Evolutionary conservation across 1,140 invertebrate genomes (phyloP).

Genomic region (Adelges cooleyi): DNA sequence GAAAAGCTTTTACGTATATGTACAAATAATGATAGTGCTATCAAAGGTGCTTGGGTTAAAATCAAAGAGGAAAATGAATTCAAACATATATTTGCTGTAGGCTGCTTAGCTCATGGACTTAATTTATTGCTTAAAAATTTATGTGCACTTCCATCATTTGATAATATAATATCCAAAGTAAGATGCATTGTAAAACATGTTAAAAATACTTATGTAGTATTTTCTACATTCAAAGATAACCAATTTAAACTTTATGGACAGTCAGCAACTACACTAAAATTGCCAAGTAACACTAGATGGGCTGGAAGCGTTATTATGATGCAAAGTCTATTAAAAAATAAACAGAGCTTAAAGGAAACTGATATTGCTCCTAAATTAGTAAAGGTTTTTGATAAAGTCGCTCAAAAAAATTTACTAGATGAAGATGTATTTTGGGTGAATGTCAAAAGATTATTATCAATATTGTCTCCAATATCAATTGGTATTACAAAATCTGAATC

Average conservation of each 20-base stretch:
- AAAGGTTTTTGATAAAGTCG: background rate
- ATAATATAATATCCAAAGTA: background rate
- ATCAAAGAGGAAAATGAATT: background rate
- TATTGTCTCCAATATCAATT: background rate
- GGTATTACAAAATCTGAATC: background rate
- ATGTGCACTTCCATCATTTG: background rate
- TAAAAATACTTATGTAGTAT: background rate
- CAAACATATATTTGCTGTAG: background rate
- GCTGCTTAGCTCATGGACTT: background rate
- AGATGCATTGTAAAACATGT: background rate
- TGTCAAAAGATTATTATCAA: background rate
- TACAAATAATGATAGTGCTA: background rate
- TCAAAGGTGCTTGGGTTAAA: background rate
- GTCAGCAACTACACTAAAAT: background rate
- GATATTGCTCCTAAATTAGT: background rate
- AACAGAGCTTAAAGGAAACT: background rate
- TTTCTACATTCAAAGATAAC: background rate
- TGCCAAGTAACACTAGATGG: background rate
- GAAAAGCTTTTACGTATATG: background rate
- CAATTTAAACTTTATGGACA: background rate
- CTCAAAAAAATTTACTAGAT: background rate
- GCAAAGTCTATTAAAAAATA: background rate
- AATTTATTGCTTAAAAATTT: background rate
- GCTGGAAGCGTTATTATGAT: background rate
- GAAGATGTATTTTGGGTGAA: background rate